Percentiles rank a stretch among this genome's conserved stretches.
phyloP scores from a whole-genome alignment of 2,888 invertebrate genomes.

The Stomorhina lunata region DNA sequence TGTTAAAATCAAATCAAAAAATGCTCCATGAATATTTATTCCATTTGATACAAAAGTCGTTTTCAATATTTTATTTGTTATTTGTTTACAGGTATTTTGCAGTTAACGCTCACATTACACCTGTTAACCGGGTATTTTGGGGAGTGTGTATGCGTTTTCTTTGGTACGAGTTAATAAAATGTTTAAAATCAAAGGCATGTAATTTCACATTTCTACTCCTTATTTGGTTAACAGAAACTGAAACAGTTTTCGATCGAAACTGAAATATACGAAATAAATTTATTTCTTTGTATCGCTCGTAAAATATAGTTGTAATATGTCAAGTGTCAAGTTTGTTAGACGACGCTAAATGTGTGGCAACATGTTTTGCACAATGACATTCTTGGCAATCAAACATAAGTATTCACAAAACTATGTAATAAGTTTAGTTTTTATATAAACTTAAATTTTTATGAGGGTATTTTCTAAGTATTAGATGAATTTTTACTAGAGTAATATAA shows the following conservation, averaged over 20 bases:
- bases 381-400: background rate
- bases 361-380: slow-evolving; percentile 1
- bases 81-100: background rate
- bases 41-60: background rate
- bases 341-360: background rate
- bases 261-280: background rate
- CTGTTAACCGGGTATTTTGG: too few relatives aligned
- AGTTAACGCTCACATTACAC: slow-evolving; percentile 11
- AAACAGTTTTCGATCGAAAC: slow-evolving; percentile 4
- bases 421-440: too few relatives aligned
- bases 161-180: too few relatives aligned
- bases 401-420: background rate
- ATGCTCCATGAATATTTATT: slow-evolving; percentile 16
- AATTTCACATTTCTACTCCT: background rate
- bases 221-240: slow-evolving; percentile 14
- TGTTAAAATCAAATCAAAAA: too few relatives aligned
- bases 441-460: too few relatives aligned
- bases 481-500: too few relatives aligned
- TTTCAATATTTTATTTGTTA: too few relatives aligned
- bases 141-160: too few relatives aligned
- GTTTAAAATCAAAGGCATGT: background rate
- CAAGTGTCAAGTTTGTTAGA: slow-evolving; percentile 32
- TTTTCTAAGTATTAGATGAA: too few relatives aligned
- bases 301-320: slow-evolving; percentile 2
- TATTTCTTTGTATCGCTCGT: background rate